Base-by-base conservation (phyloP, 2,797 vertebrate species). In the Vespertilio murinus region DNA sequence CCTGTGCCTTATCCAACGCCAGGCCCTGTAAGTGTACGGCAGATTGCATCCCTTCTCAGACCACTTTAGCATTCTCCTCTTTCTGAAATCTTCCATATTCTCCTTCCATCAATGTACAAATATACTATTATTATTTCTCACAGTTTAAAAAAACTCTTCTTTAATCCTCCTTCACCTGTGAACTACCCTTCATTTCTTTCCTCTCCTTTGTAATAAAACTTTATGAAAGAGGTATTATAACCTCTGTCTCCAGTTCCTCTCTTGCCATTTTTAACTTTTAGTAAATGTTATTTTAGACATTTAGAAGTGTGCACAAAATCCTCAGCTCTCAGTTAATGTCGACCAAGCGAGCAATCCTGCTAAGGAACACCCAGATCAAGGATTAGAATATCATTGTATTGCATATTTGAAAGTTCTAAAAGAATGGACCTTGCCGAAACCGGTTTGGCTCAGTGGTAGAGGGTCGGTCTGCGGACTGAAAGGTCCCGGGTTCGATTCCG, bases 211-310 rank as follows among this genome's bases (percentile, higher is more conserved):
- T n/a, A 91, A 33, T 18, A 35, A 91, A 93, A 86, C 40, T 70
- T 90, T 61, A 42, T 40, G 8, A 59, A 82, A 82, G 20, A 71
- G 70, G 75, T 78, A 18, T 40, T 91, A 28, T 61, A 16, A 80
- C 40, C 59, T 42, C 56, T 28, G 14, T 75, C 25, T 84, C 56
- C 13, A 35, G 2, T 88, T 88, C 52, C 22, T 69, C 25, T 73
- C 33, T 69, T 56, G 40, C 20, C 30, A 38, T 82, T 71, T 61
- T 78, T 52, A 56, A 82, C 16, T 69, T 95, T 94, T 80, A 78
- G 35, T 42, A 69, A 81, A 40, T 14, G 70, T 88, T 73, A 74
- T 65, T 59, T 81, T 81, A 40, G 79, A 54, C 61, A 88, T 59
- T 90, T 42, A 90, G 45, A 87, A 93, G 23, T 18, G 0, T 54